phyloP scores from a whole-genome alignment of 92 coral and sea anemone species.

The Siderastrea siderea region DNA sequence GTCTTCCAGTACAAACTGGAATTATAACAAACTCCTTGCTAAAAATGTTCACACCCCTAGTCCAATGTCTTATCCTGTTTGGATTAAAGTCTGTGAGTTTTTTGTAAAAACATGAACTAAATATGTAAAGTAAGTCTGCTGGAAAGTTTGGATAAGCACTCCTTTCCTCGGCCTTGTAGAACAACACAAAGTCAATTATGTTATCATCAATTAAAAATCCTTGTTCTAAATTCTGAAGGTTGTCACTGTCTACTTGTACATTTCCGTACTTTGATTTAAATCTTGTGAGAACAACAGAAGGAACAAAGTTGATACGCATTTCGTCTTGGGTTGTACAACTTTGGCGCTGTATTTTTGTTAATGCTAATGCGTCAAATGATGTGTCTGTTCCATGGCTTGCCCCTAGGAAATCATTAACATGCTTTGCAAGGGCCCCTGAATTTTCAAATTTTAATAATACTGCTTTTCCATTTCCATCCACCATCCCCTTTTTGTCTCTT shows the following conservation, averaged over 20 bases:
- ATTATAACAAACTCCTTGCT: conserved; percentile 1
- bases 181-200: conserved; percentile 12
- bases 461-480: conserved; percentile 10
- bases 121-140: not conserved
- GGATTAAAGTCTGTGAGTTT: conserved; percentile 10
- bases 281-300: not conserved
- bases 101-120: conserved; percentile 28
- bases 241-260: conserved; percentile 19
- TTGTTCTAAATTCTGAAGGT: conserved; percentile 5
- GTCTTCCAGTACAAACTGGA: conserved; percentile 11
- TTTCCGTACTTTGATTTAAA: conserved; percentile 9
- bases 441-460: not conserved
- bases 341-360: not conserved
- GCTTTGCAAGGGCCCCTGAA: not conserved
- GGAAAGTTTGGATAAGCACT: not conserved
- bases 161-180: not conserved
- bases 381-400: not conserved
- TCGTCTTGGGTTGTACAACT: not conserved
- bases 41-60: conserved; percentile 1
- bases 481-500: conserved; percentile 15
- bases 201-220: conserved; percentile 7
- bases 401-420: not conserved
- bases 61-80: conserved; percentile 7
- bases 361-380: not conserved
- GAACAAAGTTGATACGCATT: not conserved